These are phyloP conservation scores for Liolophura sinensis DNA, from an alignment of 1,140 invertebrate genomes.

Conservation along the genomic window DNA sequence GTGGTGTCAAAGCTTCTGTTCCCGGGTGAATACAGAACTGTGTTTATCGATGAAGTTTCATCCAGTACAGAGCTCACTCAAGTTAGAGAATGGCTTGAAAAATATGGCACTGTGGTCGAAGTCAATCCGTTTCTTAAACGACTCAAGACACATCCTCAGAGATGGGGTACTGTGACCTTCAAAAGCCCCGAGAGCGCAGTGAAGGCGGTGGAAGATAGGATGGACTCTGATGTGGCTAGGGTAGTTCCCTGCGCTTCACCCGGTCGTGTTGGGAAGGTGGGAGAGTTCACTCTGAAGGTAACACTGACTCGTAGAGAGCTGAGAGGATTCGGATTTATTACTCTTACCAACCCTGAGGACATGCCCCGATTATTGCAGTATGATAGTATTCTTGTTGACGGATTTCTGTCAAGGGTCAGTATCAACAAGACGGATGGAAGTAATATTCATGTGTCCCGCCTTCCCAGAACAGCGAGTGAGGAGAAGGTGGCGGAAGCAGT, in stretches of 20 bases:
- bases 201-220: neutral
- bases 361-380: neutral
- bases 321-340: constrained; percentile 12
- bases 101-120: constrained; percentile 5
- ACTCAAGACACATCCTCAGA: neutral
- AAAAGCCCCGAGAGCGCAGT: neutral
- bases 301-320: constrained; percentile 5
- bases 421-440: neutral
- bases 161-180: constrained; percentile 13
- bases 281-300: constrained; percentile 3
- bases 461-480: neutral
- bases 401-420: neutral
- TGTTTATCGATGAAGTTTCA: constrained; percentile 16
- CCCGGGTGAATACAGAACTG: constrained; percentile 25
- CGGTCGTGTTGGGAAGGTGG: neutral
- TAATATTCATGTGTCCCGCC: constrained; percentile 1
- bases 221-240: neutral
- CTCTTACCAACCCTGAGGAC: constrained; percentile 10
- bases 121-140: neutral
- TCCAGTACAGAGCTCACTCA: neutral
- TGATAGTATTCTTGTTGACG: neutral
- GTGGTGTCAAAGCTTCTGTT: constrained; percentile 17
- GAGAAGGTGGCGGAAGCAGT: constrained; percentile 5
- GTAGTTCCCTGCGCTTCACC: neutral
- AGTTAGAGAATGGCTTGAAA: constrained; percentile 2